A percentile compares a stretch with the other conserved stretches of the same genome.
phyloP scores from a whole-genome alignment of 1,140 invertebrate genomes.

The Sycobia sp. region DNA sequence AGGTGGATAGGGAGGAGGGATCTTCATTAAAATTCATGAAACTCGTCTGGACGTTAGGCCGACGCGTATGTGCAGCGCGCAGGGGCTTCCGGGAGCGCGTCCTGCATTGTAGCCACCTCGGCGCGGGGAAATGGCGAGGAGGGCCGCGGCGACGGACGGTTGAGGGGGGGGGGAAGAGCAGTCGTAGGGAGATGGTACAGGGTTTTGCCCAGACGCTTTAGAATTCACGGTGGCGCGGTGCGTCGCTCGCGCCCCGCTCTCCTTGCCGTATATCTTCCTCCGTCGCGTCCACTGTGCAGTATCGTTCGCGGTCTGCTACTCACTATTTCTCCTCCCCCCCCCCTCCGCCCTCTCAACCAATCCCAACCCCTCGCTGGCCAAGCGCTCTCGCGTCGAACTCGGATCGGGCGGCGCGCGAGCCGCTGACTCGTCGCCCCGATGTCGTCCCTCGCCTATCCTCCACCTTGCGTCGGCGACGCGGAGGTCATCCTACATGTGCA shows the following conservation, averaged over 20 bases:
- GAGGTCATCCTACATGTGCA: too few relatives aligned
- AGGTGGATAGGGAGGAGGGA: slow-evolving; percentile 23
- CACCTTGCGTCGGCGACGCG: too few relatives aligned
- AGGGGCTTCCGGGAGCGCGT: not conserved
- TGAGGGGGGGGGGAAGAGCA: slow-evolving; percentile 1
- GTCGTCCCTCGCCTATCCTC: too few relatives aligned
- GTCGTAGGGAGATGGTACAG: slow-evolving; percentile 1
- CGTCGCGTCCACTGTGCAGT: slow-evolving; percentile 35
- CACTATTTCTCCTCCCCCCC: not conserved
- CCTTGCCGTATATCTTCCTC: slow-evolving; percentile 19
- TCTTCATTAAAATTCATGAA: slow-evolving; percentile 53
- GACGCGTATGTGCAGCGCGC: slow-evolving; percentile 22
- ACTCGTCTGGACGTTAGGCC: slow-evolving; percentile 45
- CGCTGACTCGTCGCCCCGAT: too few relatives aligned
- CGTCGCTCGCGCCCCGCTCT: not conserved
- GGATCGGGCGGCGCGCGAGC: too few relatives aligned
- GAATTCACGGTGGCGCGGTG: slow-evolving; percentile 45
- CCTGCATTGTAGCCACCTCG: too few relatives aligned
- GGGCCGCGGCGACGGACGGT: too few relatives aligned
- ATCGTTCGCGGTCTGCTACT: slow-evolving; percentile 35
- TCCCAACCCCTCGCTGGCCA: slow-evolving; percentile 11
- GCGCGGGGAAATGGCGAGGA: slow-evolving; percentile 11
- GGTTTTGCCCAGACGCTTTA: slow-evolving; percentile 47
- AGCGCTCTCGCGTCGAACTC: slow-evolving; percentile 30
- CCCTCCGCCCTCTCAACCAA: slow-evolving; percentile 3